Evolutionary conservation across 2,113 vertebrate genomes (phyloP), one percentile per base, ranked within the genome.

Genomic region (Sula dactylatra): DNA sequence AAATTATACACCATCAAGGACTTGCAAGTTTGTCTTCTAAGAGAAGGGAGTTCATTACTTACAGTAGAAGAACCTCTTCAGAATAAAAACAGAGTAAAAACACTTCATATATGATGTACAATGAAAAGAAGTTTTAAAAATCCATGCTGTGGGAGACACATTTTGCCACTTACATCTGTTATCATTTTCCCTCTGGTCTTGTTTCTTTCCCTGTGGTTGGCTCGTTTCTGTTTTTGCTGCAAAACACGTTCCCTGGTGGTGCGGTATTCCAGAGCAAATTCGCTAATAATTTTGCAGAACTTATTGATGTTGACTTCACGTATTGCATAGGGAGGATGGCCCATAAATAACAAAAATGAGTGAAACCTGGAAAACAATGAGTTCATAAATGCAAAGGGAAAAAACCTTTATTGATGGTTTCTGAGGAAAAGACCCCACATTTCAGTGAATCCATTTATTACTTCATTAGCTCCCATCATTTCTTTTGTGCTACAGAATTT

Each of bases 171-270:
- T 98, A 99, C 99, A 94, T 99, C 99, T 59, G 99, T 99, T 98
- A 99, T 99, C 99, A 99, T 99, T 98, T 99, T 99, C 44, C 99
- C 99, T 92, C 99, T 98, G 97, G 99, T 99, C 98, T 99, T 99
- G 97, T 99, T 99, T 96, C 99, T 99, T 97, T 99, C 99, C n/a
- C 99, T 98, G 98, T 99, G 99, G 98, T 98, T 99, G 96, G 99
- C 99, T 91, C 99, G 98, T 96, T 99, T 99, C 98, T 99, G 99
- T 88, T 99, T 99, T 97, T 99, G 99, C 96, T 99, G 99, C 62
- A 99, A 96, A 91, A 99, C 99, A 34, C 99, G 98, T 73, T 99
- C 99, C 91, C 99, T 98, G 40, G 99, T 99, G 49, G 99, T 99
- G 73, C 99, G 99, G 92, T 99, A 99, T 95, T 99, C 99, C 89